Conservation (phyloP, 2,113 vertebrate genomes). For the Tyrannus savana region DNA sequence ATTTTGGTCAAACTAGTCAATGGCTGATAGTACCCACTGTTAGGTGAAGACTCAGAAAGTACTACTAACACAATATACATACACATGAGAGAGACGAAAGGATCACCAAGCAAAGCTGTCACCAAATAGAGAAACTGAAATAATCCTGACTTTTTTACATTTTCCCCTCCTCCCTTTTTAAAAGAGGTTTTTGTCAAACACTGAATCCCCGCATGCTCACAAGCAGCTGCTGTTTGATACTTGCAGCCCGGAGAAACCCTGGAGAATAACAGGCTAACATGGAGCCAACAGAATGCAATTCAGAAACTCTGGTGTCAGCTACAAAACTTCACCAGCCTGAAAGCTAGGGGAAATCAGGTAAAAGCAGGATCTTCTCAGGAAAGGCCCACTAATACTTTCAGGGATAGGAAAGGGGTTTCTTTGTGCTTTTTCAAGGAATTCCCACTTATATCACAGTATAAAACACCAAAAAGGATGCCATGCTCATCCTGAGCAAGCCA, state of each 20-base stretch:
- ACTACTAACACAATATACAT: background rate
- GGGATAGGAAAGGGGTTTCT: background rate
- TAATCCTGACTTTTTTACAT: background rate
- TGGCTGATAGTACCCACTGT: background rate
- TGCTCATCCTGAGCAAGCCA: constrained; percentile 51
- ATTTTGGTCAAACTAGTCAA: background rate
- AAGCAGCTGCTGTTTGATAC: constrained; percentile 12
- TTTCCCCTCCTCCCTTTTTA: background rate
- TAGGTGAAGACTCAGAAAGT: background rate
- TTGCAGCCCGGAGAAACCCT: background rate
- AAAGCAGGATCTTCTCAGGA: background rate
- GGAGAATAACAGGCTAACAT: background rate
- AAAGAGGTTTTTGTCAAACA: background rate
- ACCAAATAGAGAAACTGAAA: background rate
- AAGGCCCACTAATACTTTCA: background rate
- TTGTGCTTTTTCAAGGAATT: constrained; percentile 32
- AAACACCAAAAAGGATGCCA: constrained; percentile 55
- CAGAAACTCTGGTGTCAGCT: background rate
- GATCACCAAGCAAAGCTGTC: background rate
- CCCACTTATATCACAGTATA: constrained; percentile 49
- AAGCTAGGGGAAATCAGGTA: background rate
- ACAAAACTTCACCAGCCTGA: background rate
- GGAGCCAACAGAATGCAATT: background rate
- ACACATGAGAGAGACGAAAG: background rate
- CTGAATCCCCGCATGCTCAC: background rate